Percentiles rank a stretch among this genome's conserved stretches.
Conservation (phyloP, 2,888 invertebrate species). For the Alsophila aescularia region DNA sequence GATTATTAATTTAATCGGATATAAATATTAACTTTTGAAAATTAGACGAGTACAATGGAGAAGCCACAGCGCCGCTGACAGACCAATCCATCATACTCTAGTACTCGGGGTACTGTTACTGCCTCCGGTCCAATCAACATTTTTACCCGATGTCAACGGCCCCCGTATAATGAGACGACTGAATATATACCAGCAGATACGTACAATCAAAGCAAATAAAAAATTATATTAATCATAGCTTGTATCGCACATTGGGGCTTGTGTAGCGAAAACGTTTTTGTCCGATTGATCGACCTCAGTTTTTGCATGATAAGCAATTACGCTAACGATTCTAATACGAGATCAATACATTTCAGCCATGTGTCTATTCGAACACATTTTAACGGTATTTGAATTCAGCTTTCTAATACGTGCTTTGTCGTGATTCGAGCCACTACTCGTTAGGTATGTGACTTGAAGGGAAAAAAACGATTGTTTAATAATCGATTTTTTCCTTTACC, state of each 20-base stretch:
- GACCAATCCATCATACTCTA: conserved; percentile 66
- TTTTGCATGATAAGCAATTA: conserved; percentile 77
- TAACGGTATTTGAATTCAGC: conserved; percentile 64
- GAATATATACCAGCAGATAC: conserved; percentile 49
- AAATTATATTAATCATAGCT: conserved; percentile 70
- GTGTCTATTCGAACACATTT: conserved; percentile 61
- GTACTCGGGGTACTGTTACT: conserved; percentile 64
- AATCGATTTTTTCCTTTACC: too few species aligned
- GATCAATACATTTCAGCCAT: conserved; percentile 62
- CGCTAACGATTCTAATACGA: conserved; percentile 65
- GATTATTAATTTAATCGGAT: conserved; percentile 60
- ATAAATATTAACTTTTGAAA: conserved; percentile 66
- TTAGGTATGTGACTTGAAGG: too few species aligned
- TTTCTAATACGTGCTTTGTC: conserved; percentile 74
- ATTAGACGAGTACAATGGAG: conserved; percentile 63
- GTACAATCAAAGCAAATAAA: conserved; percentile 73
- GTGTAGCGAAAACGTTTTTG: conserved; percentile 59
- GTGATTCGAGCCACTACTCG: conserved; percentile 48
- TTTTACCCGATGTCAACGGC: conserved; percentile 70
- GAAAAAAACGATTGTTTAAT: too few species aligned
- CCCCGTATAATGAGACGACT: conserved; percentile 49
- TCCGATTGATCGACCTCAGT: conserved; percentile 41
- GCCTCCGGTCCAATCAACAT: conserved; percentile 56
- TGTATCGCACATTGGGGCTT: conserved; percentile 52
- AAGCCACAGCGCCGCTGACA: conserved; percentile 49